phyloP scores from a whole-genome alignment of 1,140 invertebrate species.

The Habropoda laboriosa region DNA sequence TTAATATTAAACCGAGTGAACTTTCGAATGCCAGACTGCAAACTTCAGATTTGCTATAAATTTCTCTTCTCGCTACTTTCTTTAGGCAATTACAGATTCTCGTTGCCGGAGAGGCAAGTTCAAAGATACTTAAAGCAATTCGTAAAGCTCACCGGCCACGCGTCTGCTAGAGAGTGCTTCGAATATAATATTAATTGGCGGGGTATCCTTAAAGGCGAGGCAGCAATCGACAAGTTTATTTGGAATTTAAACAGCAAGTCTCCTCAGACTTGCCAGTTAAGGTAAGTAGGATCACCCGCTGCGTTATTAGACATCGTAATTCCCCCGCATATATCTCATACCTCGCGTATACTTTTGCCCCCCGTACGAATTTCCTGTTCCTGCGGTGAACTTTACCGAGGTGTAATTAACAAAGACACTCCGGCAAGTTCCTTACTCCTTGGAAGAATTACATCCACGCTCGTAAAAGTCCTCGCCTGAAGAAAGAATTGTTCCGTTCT shows the following conservation, averaged over 20 bases:
- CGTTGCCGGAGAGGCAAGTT: not conserved
- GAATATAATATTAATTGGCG: slow-evolving; percentile 16
- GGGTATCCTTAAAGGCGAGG: not conserved
- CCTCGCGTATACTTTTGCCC: not conserved
- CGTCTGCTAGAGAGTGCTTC: not conserved
- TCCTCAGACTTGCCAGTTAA: not conserved
- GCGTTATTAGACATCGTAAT: slow-evolving; percentile 23
- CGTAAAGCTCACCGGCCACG: not conserved
- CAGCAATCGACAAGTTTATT: slow-evolving; percentile 9
- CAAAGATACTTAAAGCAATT: not conserved
- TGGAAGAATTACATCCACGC: not conserved
- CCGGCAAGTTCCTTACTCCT: not conserved
- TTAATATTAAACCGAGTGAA: no score
- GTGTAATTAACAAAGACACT: not conserved
- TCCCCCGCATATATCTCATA: not conserved
- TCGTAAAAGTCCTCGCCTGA: not conserved
- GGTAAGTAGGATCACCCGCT: not conserved
- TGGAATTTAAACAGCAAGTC: slow-evolving; percentile 22
- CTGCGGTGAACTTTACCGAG: not conserved
- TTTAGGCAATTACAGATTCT: no score
- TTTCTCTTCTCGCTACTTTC: no score
- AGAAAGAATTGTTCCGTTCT: not conserved
- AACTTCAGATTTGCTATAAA: no score
- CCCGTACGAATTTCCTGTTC: not conserved
- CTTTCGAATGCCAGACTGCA: no score